Percentiles rank a stretch among this genome's conserved stretches.
Conservation (phyloP, 2,888 invertebrate species). For the Rosalia funebris region DNA sequence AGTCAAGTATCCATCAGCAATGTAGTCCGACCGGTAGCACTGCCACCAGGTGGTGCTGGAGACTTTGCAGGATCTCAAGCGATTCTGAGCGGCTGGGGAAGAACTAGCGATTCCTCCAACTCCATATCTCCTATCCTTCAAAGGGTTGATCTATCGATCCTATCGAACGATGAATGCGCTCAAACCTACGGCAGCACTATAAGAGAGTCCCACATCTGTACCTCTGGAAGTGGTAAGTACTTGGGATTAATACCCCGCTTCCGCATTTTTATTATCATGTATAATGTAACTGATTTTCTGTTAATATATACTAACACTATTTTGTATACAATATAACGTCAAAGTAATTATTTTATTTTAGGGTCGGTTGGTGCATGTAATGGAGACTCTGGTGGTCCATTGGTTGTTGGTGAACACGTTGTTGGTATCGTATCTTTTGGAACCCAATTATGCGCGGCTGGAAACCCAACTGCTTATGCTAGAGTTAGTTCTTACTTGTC, state of each 20-base stretch:
- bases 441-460: conserved; percentile 51
- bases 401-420: conserved; percentile 7
- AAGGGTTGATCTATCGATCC: conserved; percentile 48
- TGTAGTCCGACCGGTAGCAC: conserved; percentile 20
- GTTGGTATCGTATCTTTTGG: conserved; percentile 47
- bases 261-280: no score
- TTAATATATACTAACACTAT: not conserved
- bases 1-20: conserved; percentile 25
- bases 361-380: conserved; percentile 9
- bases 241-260: no score
- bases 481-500: conserved; percentile 45
- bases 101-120: not conserved
- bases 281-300: no score
- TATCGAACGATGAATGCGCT: conserved; percentile 63
- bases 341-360: not conserved
- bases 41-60: conserved; percentile 7
- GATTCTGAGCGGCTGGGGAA: conserved; percentile 2
- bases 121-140: not conserved
- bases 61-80: not conserved
- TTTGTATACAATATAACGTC: not conserved
- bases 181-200: conserved; percentile 55
- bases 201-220: conserved; percentile 65
- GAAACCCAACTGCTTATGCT: conserved; percentile 58
- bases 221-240: conserved; percentile 40
- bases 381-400: conserved; percentile 23